These are phyloP conservation scores for Tribolium castaneum DNA, from an alignment of 1,140 invertebrate genomes.

Conservation along the genomic window DNA sequence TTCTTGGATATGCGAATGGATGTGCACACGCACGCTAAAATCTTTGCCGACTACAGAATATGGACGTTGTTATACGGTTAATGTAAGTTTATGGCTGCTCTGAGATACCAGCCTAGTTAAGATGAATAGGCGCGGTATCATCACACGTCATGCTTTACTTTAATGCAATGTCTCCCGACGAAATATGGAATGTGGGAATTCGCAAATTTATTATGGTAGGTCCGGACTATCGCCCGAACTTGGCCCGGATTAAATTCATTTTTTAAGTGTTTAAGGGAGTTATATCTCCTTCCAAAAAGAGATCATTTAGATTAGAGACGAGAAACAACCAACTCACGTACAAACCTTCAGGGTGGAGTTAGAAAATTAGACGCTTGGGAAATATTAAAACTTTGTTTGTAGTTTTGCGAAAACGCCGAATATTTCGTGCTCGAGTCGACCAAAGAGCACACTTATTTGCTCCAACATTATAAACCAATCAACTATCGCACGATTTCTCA, in stretches of 20 bases:
- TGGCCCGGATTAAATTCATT: conserved; percentile 39
- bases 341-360: conserved; percentile 52
- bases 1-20: conserved; percentile 40
- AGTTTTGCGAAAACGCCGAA: conserved; percentile 47
- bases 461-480: conserved; percentile 8
- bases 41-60: conserved; percentile 34
- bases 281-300: conserved; percentile 41
- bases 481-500: conserved; percentile 39
- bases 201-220: conserved; percentile 27
- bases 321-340: conserved; percentile 54
- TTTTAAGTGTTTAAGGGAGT: conserved; percentile 30
- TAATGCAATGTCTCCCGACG: conserved; percentile 49
- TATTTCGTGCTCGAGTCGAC: conserved; percentile 27
- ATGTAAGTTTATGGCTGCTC: conserved; percentile 50
- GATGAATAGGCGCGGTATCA: conserved; percentile 48
- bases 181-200: conserved; percentile 39
- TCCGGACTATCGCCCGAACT: neutral
- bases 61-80: conserved; percentile 41
- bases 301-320: conserved; percentile 57
- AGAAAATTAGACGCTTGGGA: conserved; percentile 58
- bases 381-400: conserved; percentile 60
- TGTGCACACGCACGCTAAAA: conserved; percentile 36
- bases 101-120: conserved; percentile 50
- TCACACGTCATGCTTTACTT: conserved; percentile 52
- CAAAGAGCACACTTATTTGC: neutral